Evolutionary conservation across 2,113 vertebrate species (phyloP).

Genomic region (Hemiscyllium ocellatum): DNA sequence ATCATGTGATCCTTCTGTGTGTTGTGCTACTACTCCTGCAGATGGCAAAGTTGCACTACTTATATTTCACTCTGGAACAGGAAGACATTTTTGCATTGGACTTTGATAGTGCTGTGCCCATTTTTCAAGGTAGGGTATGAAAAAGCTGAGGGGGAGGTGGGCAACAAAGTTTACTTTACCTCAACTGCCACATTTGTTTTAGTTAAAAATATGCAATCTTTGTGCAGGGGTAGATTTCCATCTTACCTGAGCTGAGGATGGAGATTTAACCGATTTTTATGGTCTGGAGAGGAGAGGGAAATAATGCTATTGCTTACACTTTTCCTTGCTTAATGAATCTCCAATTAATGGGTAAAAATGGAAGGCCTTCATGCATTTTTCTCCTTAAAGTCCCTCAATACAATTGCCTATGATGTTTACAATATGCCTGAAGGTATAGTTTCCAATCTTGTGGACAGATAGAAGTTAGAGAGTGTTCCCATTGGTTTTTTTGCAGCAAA

Average conservation of each 20-base stretch:
- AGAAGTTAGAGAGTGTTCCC: too few species aligned
- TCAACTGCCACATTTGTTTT: not conserved
- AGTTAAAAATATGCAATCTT: not conserved
- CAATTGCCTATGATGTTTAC: too few species aligned
- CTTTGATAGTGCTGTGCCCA: not conserved
- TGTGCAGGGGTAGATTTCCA: not conserved
- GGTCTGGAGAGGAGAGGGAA: not conserved
- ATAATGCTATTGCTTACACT: not conserved
- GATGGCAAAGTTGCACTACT: not conserved
- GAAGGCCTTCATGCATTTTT: not conserved
- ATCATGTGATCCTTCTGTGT: not conserved
- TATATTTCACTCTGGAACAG: not conserved
- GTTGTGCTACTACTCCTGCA: not conserved
- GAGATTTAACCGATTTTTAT: not conserved
- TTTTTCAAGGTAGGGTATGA: not conserved
- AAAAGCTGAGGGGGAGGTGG: not conserved
- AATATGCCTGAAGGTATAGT: too few species aligned
- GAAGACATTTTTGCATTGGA: not conserved
- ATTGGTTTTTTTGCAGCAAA: too few species aligned
- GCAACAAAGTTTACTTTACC: not conserved
- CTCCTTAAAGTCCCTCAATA: too few species aligned
- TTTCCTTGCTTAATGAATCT: not conserved
- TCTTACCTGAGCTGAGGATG: not conserved
- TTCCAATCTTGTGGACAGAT: too few species aligned
- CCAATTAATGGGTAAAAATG: not conserved